These are phyloP conservation scores for Sinocyclocheilus anshuiensis DNA, from an alignment of 2,113 vertebrate genomes.

Conservation along the genomic window DNA sequence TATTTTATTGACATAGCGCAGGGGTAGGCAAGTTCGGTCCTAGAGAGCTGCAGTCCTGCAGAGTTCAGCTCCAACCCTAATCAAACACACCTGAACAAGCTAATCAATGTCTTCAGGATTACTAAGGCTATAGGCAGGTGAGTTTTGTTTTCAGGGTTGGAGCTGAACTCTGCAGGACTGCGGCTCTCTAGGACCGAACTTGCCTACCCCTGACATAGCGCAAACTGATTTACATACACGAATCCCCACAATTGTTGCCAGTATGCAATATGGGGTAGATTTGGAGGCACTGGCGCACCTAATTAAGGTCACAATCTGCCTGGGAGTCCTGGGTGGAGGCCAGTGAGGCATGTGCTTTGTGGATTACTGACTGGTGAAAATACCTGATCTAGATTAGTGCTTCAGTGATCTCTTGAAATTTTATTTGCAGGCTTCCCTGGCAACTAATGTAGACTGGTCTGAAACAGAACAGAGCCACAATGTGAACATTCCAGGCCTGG, in stretches of 20 bases:
- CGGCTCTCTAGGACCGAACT: too few relatives aligned
- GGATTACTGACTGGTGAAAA: conserved; percentile 59
- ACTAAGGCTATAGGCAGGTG: too few relatives aligned
- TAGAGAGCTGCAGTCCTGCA: too few relatives aligned
- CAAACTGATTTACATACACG: neutral
- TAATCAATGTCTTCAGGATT: too few relatives aligned
- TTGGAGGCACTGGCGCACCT: neutral
- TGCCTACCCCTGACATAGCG: too few relatives aligned
- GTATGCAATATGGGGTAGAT: conserved; percentile 40
- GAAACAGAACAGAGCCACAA: conserved; percentile 67
- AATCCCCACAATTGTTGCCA: neutral
- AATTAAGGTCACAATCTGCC: neutral
- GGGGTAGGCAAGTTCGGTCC: too few relatives aligned
- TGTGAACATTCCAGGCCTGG: conserved; percentile 69
- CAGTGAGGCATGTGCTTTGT: conserved; percentile 35
- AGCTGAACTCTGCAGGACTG: too few relatives aligned
- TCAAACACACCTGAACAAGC: too few relatives aligned
- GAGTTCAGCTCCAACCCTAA: too few relatives aligned
- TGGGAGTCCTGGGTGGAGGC: conserved; percentile 13
- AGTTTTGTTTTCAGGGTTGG: too few relatives aligned
- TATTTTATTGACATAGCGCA: neutral
- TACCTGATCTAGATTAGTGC: conserved; percentile 68
- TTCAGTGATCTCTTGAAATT: conserved; percentile 66
- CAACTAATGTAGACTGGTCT: conserved; percentile 67
- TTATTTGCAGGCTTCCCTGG: conserved; percentile 75